phyloP scores from a whole-genome alignment of 2,113 vertebrate genomes.

The Haemorhous mexicanus region DNA sequence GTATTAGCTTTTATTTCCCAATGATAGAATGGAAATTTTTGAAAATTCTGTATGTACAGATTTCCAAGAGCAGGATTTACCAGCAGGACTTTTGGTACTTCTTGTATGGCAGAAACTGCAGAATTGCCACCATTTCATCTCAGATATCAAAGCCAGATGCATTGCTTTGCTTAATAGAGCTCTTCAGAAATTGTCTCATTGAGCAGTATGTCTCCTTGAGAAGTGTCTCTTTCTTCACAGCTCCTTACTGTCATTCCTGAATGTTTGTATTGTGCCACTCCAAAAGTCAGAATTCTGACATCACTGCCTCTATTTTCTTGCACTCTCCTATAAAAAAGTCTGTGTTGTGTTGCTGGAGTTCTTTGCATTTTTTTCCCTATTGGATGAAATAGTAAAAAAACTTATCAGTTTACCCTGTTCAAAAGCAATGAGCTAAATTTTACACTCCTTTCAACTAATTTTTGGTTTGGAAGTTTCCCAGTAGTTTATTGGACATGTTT shows the following conservation, averaged over 20 bases:
- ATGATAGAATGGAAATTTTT: neutral
- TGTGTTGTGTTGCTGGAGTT: neutral
- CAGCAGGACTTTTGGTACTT: neutral
- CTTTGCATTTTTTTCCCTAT: neutral
- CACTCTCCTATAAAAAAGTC: neutral
- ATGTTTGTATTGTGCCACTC: neutral
- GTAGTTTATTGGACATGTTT: neutral
- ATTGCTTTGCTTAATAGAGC: neutral
- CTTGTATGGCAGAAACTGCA: neutral
- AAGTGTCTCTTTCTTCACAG: neutral
- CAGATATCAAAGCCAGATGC: neutral
- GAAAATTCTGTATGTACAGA: rapidly evolving
- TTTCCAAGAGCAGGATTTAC: neutral
- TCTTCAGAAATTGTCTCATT: neutral
- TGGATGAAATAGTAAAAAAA: neutral
- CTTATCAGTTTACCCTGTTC: neutral
- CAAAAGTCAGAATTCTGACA: neutral
- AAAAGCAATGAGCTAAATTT: neutral
- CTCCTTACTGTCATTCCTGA: neutral
- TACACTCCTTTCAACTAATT: neutral
- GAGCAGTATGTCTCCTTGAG: neutral
- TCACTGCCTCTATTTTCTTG: neutral
- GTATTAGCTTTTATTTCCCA: neutral
- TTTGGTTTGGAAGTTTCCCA: neutral
- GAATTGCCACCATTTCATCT: neutral